Percentiles rank a stretch among this genome's conserved stretches.
Evolutionary conservation across 2,113 vertebrate species (phyloP).

Genomic region (Semicossyphus pulcher): DNA sequence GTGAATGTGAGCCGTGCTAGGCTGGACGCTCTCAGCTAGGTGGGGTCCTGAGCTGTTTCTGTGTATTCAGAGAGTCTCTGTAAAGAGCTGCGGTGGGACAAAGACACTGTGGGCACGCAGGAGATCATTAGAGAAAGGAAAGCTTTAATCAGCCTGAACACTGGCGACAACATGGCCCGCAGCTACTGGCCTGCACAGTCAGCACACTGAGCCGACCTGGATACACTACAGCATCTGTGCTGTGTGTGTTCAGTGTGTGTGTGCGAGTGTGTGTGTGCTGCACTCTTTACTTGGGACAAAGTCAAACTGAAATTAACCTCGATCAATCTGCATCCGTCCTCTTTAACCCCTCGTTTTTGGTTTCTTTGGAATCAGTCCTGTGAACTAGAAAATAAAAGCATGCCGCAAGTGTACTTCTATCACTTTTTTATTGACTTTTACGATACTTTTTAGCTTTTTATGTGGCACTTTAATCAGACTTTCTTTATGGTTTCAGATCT

Average conservation of each 20-base stretch:
- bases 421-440: too few species aligned
- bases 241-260: neutral
- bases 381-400: slow-evolving; percentile 11
- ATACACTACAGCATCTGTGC: slow-evolving; percentile 18
- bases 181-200: slow-evolving; percentile 57
- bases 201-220: slow-evolving; percentile 31
- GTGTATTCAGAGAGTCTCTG: slow-evolving; percentile 50
- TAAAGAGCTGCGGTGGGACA: slow-evolving; percentile 63
- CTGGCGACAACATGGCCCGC: slow-evolving; percentile 56
- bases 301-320: slow-evolving; percentile 8
- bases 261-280: slow-evolving; percentile 7
- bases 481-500: slow-evolving; percentile 75
- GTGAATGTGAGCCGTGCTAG: slow-evolving; percentile 69
- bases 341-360: neutral
- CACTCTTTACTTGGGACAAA: slow-evolving; percentile 4
- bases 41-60: slow-evolving; percentile 65
- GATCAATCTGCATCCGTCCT: neutral
- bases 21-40: slow-evolving; percentile 58
- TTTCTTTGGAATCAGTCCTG: slow-evolving; percentile 3
- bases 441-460: too few species aligned
- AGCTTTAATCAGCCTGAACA: slow-evolving; percentile 65
- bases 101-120: slow-evolving; percentile 50
- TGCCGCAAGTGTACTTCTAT: too few species aligned
- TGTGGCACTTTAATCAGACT: too few species aligned
- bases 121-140: slow-evolving; percentile 60